Base-by-base conservation (phyloP, 2,113 vertebrate species). In the Gallinago jamesoni region DNA sequence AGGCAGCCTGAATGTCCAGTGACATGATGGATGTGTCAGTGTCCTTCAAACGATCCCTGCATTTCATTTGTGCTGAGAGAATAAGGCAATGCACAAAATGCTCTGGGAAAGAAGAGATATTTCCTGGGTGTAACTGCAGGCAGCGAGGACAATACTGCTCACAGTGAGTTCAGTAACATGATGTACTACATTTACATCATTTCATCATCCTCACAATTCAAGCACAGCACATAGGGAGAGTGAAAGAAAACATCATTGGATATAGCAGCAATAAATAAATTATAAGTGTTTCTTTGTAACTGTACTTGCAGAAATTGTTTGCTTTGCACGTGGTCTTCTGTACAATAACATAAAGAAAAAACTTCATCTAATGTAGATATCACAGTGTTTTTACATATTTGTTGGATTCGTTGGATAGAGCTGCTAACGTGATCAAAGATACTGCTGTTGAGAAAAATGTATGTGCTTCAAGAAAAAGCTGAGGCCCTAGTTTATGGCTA, bases 181-280 rank as follows among this genome's bases (percentile, higher is more conserved):
- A 57, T 35, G 33, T 86, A 87, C 96, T 90, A 63, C 86, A 69
- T 84, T 94, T 85, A 31, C 74, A 67, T 92, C 63, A 83, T 79
- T 95, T 84, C 45, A 23, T 93, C 73, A 77, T 93, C 76, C 55
- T 90, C 84, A 78, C 45, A 72, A n/a, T 96, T 93, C 84, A 93
- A 79, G 62, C 84, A 94, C 70, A 91, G 67, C 86, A 68, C 12
- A 4, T 14, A 69, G 57, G 70, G 98, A 98, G 95, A 97, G 89
- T 96, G 97, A 89, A 96, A 97, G 95, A 98, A 97, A 97, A 97
- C 97, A 97, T 97, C 98, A 92, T 97, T 98, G 97, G 96, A 96
- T 97, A 98, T 96, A 98, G 98, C 98, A 99, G 98, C 98, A 98
- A 98, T 99, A 99, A 98, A 98, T 98, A 99, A 94, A 98, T 97